Conservation (phyloP, 2,113 vertebrate species). For the Ondatra zibethicus region DNA sequence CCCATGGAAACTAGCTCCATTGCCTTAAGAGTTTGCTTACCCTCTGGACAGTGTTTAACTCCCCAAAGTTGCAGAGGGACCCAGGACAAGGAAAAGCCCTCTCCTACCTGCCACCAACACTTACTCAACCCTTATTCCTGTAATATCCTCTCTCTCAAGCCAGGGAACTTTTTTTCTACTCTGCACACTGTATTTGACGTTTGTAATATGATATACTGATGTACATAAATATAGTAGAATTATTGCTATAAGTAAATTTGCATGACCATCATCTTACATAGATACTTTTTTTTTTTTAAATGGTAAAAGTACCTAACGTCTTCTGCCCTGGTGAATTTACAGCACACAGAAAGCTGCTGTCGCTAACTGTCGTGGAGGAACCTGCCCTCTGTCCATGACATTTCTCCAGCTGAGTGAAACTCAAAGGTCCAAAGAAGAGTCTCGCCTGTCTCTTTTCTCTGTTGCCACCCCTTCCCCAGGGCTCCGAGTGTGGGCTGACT, state of each 20-base stretch:
- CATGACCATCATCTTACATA: not conserved
- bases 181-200: not conserved
- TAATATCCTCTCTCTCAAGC: not conserved
- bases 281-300: not conserved
- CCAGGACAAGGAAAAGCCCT: not conserved
- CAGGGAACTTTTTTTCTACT: not conserved
- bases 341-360: not conserved
- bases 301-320: not conserved
- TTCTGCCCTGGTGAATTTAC: not conserved
- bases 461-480: not conserved
- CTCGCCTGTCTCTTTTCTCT: not conserved
- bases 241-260: not conserved
- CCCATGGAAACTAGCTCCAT: not conserved
- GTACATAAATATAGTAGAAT: not conserved
- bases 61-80: not conserved
- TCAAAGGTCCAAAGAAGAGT: not conserved
- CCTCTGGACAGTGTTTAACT: not conserved
- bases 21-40: not conserved
- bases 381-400: no score
- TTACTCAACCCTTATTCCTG: not conserved
- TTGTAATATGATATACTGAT: not conserved
- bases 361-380: not conserved
- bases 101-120: not conserved
- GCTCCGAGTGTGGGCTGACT: not conserved
- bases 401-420: not conserved